Percentiles rank a stretch among this genome's conserved stretches.
phyloP scores from a whole-genome alignment of 2,888 invertebrate species.

The Campaea margaritaria region DNA sequence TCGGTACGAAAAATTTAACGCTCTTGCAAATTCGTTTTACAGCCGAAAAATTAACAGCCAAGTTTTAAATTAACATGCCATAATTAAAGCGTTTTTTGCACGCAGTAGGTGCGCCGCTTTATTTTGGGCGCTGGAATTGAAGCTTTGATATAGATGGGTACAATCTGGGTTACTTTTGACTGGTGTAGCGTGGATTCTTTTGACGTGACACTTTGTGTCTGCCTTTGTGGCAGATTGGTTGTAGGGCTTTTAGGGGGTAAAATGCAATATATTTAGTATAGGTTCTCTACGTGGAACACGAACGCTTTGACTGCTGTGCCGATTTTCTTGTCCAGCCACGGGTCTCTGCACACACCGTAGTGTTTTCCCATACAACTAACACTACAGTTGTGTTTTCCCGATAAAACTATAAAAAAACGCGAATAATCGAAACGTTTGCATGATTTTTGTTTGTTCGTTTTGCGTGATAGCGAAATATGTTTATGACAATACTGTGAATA shows the following conservation, averaged over 20 bases:
- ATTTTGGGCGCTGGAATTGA: conserved; percentile 2
- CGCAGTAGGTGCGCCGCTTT: conserved; percentile 12
- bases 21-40: conserved; percentile 19
- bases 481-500: too few relatives aligned
- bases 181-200: conserved; percentile 21
- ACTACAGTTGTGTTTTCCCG: too few relatives aligned
- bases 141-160: conserved; percentile 22
- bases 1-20: conserved; percentile 23
- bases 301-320: too few relatives aligned
- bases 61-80: conserved; percentile 30
- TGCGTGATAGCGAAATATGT: too few relatives aligned
- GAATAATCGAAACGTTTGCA: too few relatives aligned
- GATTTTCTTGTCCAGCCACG: too few relatives aligned
- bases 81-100: conserved; percentile 26
- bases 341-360: too few relatives aligned
- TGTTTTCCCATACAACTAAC: too few relatives aligned
- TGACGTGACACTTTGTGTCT: conserved; percentile 9
- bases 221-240: background rate
- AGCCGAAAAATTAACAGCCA: conserved; percentile 28
- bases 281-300: too few relatives aligned
- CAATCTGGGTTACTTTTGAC: conserved; percentile 20
- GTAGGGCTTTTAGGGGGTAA: background rate
- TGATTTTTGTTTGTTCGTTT: too few relatives aligned
- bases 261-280: conserved; percentile 1
- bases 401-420: too few relatives aligned